phyloP scores from a whole-genome alignment of 2,113 vertebrate species.

The Tamias sibiricus region DNA sequence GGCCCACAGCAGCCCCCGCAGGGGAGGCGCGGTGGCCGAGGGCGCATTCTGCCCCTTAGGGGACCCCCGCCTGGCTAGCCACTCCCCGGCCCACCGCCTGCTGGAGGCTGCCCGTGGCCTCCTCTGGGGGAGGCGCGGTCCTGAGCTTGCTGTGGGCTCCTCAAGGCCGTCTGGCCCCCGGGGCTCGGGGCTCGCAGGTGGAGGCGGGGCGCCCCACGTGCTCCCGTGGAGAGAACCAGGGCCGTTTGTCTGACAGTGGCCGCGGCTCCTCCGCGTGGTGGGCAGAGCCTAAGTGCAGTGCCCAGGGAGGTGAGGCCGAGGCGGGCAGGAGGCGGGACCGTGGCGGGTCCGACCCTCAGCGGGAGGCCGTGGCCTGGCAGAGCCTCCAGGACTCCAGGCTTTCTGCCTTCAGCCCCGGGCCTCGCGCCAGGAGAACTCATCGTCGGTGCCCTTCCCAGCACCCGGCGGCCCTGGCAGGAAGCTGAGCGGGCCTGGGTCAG shows the following conservation, averaged over 20 bases:
- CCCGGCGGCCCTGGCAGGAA: not conserved
- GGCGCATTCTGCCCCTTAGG: too few relatives aligned
- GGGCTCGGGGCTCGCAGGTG: constrained; percentile 74
- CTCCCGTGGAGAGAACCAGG: constrained; percentile 86
- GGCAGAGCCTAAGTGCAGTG: constrained; percentile 78
- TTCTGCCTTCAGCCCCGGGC: constrained; percentile 81
- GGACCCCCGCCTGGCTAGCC: not conserved
- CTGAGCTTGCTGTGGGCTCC: too few relatives aligned
- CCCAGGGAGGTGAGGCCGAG: constrained; percentile 74
- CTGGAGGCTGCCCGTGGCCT: too few relatives aligned
- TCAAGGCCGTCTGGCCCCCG: not conserved
- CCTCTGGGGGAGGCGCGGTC: not conserved
- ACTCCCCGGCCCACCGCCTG: accelerated
- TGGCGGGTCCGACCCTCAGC: not conserved
- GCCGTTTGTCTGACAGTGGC: constrained; percentile 81
- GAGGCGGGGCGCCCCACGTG: too few relatives aligned
- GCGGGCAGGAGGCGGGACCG: constrained; percentile 71
- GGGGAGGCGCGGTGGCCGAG: too few relatives aligned
- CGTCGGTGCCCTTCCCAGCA: not conserved
- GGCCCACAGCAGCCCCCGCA: not conserved
- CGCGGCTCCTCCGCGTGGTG: constrained; percentile 72
- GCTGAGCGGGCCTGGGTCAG: not conserved
- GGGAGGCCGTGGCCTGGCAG: not conserved
- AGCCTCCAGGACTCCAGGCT: not conserved
- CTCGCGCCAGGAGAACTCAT: too few relatives aligned